These are phyloP conservation scores for Etheostoma nigrum DNA, from an alignment of 2,797 vertebrate genomes.

Conservation along the genomic window DNA sequence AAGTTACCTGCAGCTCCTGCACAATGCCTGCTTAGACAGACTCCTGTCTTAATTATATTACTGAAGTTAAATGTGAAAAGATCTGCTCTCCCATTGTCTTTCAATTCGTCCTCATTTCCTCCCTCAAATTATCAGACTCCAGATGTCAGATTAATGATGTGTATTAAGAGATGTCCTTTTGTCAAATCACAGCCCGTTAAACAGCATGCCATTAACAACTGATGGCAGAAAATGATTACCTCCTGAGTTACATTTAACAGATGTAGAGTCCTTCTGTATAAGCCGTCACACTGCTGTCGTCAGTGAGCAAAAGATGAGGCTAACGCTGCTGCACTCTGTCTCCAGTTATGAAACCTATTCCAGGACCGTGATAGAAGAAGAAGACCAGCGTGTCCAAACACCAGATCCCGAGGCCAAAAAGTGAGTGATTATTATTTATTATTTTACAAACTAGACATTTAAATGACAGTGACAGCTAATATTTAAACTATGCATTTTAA, in stretches of 20 bases:
- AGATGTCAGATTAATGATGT: constrained; percentile 79
- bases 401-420: constrained; percentile 80
- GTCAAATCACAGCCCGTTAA: constrained; percentile 72
- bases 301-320: constrained; percentile 50
- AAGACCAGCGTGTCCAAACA: constrained; percentile 44
- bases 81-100: constrained; percentile 64
- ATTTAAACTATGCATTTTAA: constrained; percentile 1
- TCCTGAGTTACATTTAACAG: constrained; percentile 68
- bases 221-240: constrained; percentile 69
- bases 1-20: constrained; percentile 44
- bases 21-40: constrained; percentile 13
- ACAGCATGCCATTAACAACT: constrained; percentile 69
- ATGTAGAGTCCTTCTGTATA: constrained; percentile 52
- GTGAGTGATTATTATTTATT: constrained; percentile 63
- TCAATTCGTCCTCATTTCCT: constrained; percentile 71
- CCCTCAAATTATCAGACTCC: constrained; percentile 67
- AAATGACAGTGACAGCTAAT: constrained; percentile 8
- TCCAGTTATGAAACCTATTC: constrained; percentile 55
- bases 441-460: not conserved
- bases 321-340: constrained; percentile 53
- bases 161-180: constrained; percentile 73
- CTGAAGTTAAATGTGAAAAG: constrained; percentile 53
- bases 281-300: constrained; percentile 41
- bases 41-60: constrained; percentile 37
- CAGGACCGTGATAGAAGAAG: constrained; percentile 48